These are phyloP conservation scores for Embidobia sp. DNA, from an alignment of 2,888 invertebrate species.

Conservation along the genomic window DNA sequence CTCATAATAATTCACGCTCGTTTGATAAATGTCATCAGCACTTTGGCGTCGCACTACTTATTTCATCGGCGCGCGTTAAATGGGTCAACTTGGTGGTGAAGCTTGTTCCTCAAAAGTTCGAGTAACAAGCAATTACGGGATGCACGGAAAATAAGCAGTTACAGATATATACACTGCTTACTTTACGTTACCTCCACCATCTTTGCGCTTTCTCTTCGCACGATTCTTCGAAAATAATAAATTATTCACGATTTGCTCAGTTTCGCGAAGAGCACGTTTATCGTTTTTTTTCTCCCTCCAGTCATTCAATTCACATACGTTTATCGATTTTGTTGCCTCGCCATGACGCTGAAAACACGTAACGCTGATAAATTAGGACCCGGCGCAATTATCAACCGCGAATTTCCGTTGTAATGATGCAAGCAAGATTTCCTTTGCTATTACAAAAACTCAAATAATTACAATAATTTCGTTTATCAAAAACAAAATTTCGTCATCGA, in stretches of 20 bases:
- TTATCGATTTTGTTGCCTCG: slow-evolving; percentile 50
- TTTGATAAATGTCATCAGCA: slow-evolving; percentile 11
- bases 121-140: slow-evolving; percentile 54
- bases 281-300: slow-evolving; percentile 19
- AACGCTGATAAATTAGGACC: slow-evolving; percentile 31
- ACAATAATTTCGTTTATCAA: too few relatives aligned
- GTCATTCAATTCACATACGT: slow-evolving; percentile 44
- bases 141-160: slow-evolving; percentile 37
- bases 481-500: too few relatives aligned
- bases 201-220: slow-evolving; percentile 24
- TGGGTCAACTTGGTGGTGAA: slow-evolving; percentile 25
- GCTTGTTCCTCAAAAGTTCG: slow-evolving; percentile 43
- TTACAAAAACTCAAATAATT: too few relatives aligned
- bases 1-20: slow-evolving; percentile 11
- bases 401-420: too few relatives aligned
- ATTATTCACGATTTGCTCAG: slow-evolving; percentile 56
- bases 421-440: too few relatives aligned
- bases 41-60: slow-evolving; percentile 9
- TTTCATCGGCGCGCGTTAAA: slow-evolving; percentile 10
- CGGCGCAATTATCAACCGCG: slow-evolving; percentile 34
- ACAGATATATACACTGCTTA: slow-evolving; percentile 23
- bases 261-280: slow-evolving; percentile 50
- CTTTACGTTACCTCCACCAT: slow-evolving; percentile 21
- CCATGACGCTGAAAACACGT: slow-evolving; percentile 33
- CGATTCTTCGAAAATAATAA: slow-evolving; percentile 50